A percentile compares a stretch with the other conserved stretches of the same genome.
Conservation (phyloP, 1,140 invertebrate genomes). For the Liolophura sinensis region DNA sequence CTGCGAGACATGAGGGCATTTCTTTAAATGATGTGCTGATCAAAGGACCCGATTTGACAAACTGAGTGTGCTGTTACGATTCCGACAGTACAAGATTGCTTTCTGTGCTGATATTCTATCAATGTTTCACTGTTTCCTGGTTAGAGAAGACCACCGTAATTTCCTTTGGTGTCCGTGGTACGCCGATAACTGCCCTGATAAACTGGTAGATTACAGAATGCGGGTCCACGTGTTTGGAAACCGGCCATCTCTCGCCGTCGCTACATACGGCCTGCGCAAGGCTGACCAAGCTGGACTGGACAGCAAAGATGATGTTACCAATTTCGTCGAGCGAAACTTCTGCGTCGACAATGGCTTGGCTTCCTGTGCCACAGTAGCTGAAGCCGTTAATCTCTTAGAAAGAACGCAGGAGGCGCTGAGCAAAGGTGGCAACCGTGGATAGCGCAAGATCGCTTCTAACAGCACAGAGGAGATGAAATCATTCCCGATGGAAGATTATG, state of each 20-base stretch:
- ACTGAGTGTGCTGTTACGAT: slow-evolving; percentile 25
- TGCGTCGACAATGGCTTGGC: slow-evolving; percentile 20
- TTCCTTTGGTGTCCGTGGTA: slow-evolving; percentile 26
- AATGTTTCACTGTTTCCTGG: slow-evolving; percentile 19
- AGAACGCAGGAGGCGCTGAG: slow-evolving; percentile 1
- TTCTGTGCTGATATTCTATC: slow-evolving; percentile 14
- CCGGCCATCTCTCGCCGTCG: slow-evolving; percentile 6
- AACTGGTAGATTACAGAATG: slow-evolving; percentile 10
- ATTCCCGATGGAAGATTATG: slow-evolving; percentile 19
- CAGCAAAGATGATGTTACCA: not conserved
- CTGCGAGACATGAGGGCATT: slow-evolving; percentile 14
- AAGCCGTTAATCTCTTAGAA: not conserved
- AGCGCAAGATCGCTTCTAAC: slow-evolving; percentile 27
- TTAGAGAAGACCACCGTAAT: slow-evolving; percentile 16
- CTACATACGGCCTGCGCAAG: slow-evolving; percentile 9
- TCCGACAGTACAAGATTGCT: slow-evolving; percentile 21
- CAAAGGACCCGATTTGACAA: slow-evolving; percentile 52
- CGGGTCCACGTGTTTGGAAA: slow-evolving; percentile 13
- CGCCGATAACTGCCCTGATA: slow-evolving; percentile 6
- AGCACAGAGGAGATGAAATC: slow-evolving; percentile 17
- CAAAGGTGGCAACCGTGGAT: slow-evolving; percentile 1
- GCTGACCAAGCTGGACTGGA: not conserved
- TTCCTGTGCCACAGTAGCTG: not conserved
- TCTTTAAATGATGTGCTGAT: slow-evolving; percentile 36
- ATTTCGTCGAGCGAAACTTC: slow-evolving; percentile 18